Conservation (phyloP, 2,113 vertebrate species). For the Platysternon megacephalum region DNA sequence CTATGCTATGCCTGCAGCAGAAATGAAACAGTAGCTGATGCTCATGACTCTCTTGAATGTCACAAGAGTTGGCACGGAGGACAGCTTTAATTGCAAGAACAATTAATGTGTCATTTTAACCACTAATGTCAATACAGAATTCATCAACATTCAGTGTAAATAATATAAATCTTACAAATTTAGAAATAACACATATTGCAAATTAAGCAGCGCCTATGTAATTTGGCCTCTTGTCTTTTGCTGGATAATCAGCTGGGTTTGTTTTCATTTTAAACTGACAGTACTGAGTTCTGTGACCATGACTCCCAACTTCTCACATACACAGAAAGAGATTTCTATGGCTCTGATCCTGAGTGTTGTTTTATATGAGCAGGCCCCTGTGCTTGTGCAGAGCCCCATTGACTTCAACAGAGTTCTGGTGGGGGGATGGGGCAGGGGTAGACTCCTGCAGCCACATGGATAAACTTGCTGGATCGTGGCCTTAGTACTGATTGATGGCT, state of each 20-base stretch:
- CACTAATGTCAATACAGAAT: slow-evolving; percentile 57
- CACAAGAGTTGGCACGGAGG: slow-evolving; percentile 20
- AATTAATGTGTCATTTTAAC: slow-evolving; percentile 65
- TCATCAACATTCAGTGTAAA: not conserved
- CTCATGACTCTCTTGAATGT: slow-evolving; percentile 68
- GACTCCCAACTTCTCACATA: not conserved
- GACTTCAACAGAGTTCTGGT: too few species aligned
- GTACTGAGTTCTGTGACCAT: not conserved
- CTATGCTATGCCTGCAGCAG: slow-evolving; percentile 46
- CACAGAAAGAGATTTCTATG: not conserved
- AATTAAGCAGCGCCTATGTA: not conserved
- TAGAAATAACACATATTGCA: slow-evolving; percentile 5
- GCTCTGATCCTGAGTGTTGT: not conserved
- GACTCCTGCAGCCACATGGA: not conserved
- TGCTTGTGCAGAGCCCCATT: not conserved
- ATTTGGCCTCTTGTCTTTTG: not conserved
- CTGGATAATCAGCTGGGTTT: not conserved
- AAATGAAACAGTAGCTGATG: slow-evolving; percentile 55
- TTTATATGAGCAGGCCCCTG: not conserved
- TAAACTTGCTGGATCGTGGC: not conserved
- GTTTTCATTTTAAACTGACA: not conserved
- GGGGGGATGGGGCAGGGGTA: too few species aligned
- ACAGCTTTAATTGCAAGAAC: slow-evolving; percentile 48
- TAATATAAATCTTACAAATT: slow-evolving; percentile 28
- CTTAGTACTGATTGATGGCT: not conserved